These are phyloP conservation scores for Paraescarpia echinospica DNA, from an alignment of 1,140 invertebrate genomes.

Conservation along the genomic window DNA sequence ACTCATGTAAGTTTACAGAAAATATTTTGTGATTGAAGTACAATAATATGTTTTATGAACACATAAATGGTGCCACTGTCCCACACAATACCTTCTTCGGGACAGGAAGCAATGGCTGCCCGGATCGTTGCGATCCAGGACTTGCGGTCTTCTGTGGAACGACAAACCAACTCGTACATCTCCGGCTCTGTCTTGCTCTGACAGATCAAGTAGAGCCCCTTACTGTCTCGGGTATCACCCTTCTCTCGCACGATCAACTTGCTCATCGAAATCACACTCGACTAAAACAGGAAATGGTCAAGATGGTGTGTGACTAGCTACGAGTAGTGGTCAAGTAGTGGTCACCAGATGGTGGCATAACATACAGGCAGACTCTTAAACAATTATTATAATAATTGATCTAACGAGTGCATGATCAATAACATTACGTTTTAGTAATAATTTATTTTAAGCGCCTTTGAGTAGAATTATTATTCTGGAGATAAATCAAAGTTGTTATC, in stretches of 20 bases:
- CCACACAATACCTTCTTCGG: constrained; percentile 47
- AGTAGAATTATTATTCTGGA: too few relatives aligned
- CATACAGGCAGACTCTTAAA: too few relatives aligned
- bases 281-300: constrained; percentile 61
- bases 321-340: too few relatives aligned
- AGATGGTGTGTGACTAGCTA: too few relatives aligned
- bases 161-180: constrained; percentile 93
- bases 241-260: constrained; percentile 90
- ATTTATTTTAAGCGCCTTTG: too few relatives aligned
- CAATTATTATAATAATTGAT: too few relatives aligned
- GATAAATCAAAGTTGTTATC: too few relatives aligned
- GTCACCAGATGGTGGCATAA: too few relatives aligned
- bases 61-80: neutral
- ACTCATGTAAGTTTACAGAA: too few relatives aligned
- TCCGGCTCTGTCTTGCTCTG: constrained; percentile 73
- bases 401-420: too few relatives aligned
- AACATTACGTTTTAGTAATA: too few relatives aligned
- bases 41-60: neutral
- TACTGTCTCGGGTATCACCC: constrained; percentile 78
- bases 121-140: constrained; percentile 84
- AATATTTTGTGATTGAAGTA: neutral
- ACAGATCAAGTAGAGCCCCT: constrained; percentile 82
- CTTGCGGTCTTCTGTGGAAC: constrained; percentile 83
- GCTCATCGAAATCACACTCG: constrained; percentile 86
- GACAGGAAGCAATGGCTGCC: constrained; percentile 62